A percentile compares a stretch with the other conserved stretches of the same genome.
Conservation (phyloP, 2,113 vertebrate species). For the Paedocypris sp. region DNA sequence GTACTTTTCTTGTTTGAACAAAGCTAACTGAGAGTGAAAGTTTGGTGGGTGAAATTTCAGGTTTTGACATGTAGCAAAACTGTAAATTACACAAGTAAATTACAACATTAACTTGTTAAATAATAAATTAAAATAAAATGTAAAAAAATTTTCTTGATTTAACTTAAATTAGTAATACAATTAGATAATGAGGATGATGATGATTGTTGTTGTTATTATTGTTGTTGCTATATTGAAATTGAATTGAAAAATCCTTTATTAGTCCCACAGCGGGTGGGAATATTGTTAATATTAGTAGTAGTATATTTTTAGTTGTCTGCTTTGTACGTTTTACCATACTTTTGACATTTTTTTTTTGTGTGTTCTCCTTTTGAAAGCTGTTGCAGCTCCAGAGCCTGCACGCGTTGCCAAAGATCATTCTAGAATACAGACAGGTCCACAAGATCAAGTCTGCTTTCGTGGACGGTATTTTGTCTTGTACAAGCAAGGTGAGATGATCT, state of each 20-base stretch:
- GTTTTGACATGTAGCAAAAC: too few species aligned
- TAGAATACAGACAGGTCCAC: constrained; percentile 83
- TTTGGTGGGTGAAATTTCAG: too few species aligned
- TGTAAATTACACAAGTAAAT: too few species aligned
- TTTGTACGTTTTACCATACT: background rate
- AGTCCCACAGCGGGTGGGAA: too few species aligned
- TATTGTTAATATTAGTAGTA: background rate
- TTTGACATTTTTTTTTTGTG: background rate
- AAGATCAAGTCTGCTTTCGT: constrained; percentile 87
- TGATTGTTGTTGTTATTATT: too few species aligned
- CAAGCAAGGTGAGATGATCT: constrained; percentile 72
- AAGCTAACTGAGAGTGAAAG: background rate
- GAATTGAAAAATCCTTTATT: too few species aligned
- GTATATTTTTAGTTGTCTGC: background rate
- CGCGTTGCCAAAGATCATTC: constrained; percentile 79
- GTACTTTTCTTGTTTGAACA: background rate
- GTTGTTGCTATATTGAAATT: too few species aligned
- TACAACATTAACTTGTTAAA: too few species aligned
- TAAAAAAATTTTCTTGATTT: too few species aligned
- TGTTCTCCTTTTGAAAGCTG: constrained; percentile 58
- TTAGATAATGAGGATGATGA: too few species aligned
- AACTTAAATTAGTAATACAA: too few species aligned
- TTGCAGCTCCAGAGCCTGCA: constrained; percentile 75
- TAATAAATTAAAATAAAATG: too few species aligned
- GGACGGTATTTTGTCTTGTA: constrained; percentile 69